phyloP scores from a whole-genome alignment of 2,113 vertebrate species.

The Choloepus hoffmanni region DNA sequence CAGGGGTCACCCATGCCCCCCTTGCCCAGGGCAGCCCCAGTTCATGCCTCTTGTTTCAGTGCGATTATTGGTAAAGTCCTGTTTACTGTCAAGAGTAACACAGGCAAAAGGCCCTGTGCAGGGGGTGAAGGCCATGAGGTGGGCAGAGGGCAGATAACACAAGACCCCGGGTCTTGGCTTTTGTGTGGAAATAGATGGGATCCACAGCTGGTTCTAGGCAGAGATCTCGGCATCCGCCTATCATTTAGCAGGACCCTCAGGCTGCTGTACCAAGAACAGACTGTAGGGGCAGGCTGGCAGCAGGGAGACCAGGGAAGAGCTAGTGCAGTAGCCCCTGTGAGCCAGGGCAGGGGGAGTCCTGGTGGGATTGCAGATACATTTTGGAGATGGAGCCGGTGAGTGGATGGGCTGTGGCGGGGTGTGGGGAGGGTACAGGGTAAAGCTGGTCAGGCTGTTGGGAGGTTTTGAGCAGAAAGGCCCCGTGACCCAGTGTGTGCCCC shows the following conservation, averaged over 20 bases:
- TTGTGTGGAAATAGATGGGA: neutral
- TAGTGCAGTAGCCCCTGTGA: neutral
- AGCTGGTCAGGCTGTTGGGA: too few relatives aligned
- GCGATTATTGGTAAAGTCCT: neutral
- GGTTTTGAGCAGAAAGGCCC: neutral
- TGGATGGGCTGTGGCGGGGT: too few relatives aligned
- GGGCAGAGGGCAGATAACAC: neutral
- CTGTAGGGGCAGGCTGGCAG: conserved; percentile 11
- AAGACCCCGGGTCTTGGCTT: neutral
- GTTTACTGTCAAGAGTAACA: fast-evolving
- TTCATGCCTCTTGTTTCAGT: too few relatives aligned
- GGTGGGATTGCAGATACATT: too few relatives aligned
- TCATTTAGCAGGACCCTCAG: fast-evolving
- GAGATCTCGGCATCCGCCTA: neutral
- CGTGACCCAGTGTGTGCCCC: fast-evolving
- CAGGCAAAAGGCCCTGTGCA: neutral
- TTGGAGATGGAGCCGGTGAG: neutral
- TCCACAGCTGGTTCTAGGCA: neutral
- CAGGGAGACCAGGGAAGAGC: neutral
- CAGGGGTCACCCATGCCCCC: too few relatives aligned
- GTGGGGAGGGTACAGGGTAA: neutral
- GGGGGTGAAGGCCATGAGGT: neutral
- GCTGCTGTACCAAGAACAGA: neutral
- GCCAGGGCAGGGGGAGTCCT: neutral
- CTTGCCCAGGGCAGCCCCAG: neutral